phyloP scores from a whole-genome alignment of 2,888 invertebrate genomes.

The Spodoptera exigua region DNA sequence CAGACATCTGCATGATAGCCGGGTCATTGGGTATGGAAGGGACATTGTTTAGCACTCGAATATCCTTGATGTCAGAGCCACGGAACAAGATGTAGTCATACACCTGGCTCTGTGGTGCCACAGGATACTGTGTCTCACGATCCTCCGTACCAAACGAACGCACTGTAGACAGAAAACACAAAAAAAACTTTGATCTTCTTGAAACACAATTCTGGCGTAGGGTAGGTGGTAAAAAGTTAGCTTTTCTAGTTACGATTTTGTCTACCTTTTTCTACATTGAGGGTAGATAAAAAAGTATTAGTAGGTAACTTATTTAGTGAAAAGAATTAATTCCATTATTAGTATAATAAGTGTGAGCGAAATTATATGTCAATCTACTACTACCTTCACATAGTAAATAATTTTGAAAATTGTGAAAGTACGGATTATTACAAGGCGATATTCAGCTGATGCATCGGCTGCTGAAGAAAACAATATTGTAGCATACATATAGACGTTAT shows the following conservation, averaged over 20 bases:
- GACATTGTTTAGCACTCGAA: conserved; percentile 97
- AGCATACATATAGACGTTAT: conserved; percentile 52
- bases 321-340: too few species aligned
- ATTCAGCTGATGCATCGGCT: conserved; percentile 18
- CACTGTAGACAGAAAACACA: conserved; percentile 90
- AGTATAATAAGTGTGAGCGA: conserved; percentile 22
- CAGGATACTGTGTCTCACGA: conserved; percentile 97
- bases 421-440: neutral
- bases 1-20: conserved; percentile 97
- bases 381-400: neutral
- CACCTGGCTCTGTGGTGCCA: conserved; percentile 98
- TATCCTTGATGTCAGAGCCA: conserved; percentile 99
- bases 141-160: conserved; percentile 99
- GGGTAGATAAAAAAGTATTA: too few species aligned
- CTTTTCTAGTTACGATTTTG: too few species aligned
- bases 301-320: too few species aligned
- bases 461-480: conserved; percentile 26
- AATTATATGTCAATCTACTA: conserved; percentile 19
- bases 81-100: conserved; percentile 99
- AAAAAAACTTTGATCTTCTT: too few species aligned
- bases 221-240: too few species aligned
- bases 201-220: too few species aligned
- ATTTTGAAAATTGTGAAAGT: conserved; percentile 12
- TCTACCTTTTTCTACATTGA: too few species aligned
- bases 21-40: conserved; percentile 98